Evolutionary conservation across 2,113 vertebrate genomes (phyloP).

Genomic region (Dasyornis broadbenti): DNA sequence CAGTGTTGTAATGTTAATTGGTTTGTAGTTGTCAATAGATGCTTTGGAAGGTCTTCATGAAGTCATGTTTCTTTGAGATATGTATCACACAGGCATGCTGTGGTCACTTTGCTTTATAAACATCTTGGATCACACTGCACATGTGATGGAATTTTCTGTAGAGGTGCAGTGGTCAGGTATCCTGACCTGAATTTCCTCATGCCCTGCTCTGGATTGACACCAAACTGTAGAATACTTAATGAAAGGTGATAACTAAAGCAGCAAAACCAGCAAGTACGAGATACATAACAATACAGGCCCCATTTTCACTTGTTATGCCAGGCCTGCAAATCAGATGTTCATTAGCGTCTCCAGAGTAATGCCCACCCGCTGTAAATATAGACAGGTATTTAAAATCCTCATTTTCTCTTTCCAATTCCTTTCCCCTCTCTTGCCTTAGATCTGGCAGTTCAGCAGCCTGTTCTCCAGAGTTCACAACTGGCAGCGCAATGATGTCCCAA

Average conservation of each 20-base stretch:
- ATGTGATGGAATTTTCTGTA: neutral
- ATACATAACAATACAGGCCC: neutral
- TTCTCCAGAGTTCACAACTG: slow-evolving; percentile 86
- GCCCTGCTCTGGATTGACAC: neutral
- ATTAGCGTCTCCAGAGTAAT: neutral
- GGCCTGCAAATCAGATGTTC: neutral
- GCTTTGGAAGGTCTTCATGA: neutral
- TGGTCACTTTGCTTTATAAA: neutral
- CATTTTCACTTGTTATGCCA: neutral
- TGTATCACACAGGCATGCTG: neutral
- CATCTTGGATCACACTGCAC: neutral
- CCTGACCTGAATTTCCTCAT: neutral
- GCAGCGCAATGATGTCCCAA: slow-evolving; percentile 67
- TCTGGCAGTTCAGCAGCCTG: slow-evolving; percentile 91
- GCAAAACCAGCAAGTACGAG: neutral
- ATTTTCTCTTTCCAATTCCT: neutral
- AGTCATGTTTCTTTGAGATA: neutral
- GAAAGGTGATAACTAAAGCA: neutral
- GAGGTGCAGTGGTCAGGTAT: neutral
- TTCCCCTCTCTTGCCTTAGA: neutral
- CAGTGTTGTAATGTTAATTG: neutral
- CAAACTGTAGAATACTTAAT: neutral
- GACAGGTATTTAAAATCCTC: neutral
- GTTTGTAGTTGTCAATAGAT: neutral
- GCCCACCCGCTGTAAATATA: neutral